phyloP scores from a whole-genome alignment of 2,797 vertebrate genomes.

The Odontamblyopus rebecca region DNA sequence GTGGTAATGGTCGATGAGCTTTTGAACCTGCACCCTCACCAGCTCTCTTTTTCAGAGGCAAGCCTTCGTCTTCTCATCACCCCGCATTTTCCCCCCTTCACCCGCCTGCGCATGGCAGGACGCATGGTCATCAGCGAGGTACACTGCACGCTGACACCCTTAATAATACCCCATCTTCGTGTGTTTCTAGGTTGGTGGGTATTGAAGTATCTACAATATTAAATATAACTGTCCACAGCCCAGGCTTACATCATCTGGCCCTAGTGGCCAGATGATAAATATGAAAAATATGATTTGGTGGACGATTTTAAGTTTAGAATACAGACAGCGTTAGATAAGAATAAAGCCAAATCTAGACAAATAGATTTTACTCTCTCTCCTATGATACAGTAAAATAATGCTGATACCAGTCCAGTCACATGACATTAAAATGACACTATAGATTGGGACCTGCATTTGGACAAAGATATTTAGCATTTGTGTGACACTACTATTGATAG shows the following conservation, averaged over 20 bases:
- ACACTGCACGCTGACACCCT: slow-evolving; percentile 39
- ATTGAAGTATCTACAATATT: slow-evolving; percentile 10
- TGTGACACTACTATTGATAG: too few relatives aligned
- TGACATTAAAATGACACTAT: background rate
- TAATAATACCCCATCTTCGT: slow-evolving; percentile 21
- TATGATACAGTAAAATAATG: background rate
- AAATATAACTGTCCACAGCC: background rate
- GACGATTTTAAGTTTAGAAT: background rate
- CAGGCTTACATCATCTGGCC: background rate
- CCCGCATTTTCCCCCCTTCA: slow-evolving; percentile 63
- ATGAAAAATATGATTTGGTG: background rate
- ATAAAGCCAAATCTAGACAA: background rate
- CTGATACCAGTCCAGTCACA: background rate
- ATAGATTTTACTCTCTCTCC: background rate
- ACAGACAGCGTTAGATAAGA: background rate
- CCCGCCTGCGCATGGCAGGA: slow-evolving; percentile 72
- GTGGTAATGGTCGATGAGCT: slow-evolving; percentile 81
- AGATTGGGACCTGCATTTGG: too few relatives aligned
- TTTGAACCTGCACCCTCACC: slow-evolving; percentile 70
- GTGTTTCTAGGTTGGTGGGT: slow-evolving; percentile 23
- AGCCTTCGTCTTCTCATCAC: slow-evolving; percentile 74
- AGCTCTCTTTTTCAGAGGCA: slow-evolving; percentile 82
- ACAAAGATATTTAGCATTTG: too few relatives aligned
- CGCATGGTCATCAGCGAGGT: slow-evolving; percentile 76
- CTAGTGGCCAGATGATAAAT: too few relatives aligned